Evolutionary conservation across 2,797 vertebrate genomes (phyloP), one percentile per base, ranked within the genome.

Genomic region (Tenualosa thibaudeaui): DNA sequence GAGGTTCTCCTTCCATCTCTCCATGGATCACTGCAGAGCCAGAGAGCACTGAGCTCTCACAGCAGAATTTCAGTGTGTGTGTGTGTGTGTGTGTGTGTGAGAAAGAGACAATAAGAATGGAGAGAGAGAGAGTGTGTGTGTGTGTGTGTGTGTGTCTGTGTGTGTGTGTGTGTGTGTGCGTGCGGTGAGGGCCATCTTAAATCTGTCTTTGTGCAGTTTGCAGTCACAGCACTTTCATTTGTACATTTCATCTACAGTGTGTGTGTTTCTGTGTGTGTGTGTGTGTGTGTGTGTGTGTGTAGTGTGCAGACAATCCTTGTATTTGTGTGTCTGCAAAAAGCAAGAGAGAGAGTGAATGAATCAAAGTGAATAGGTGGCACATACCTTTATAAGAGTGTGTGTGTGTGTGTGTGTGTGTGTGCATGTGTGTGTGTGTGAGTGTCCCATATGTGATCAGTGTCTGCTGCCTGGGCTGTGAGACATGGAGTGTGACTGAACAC

Each of bases 41-140:
- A 31, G n/a, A 10, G 8, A 31, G 62, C 26, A 26, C 60, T 65
- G n/a, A 0, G 9, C 60, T 9, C 1, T 26, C 8, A n/a, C 24
- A 1, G 60, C 60, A 24, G 10, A 2, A 12, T 31, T 68, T 24
- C 7, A 68, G 65, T 31, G 65, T 71, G 31, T 71, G 65, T 68
- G 62, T 68, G 62, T 68, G 65, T 31, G 65, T 71, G 31, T 71
- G 65, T 68, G 62, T 68, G 62, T 68, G 62, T 75, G 83, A 56
- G 19, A 62, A 1, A 2, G 75, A 81, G 75, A 60, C 37, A 22
- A 58, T 83, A 58, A 19, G 81, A 85, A 46, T 46, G 46, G 82
- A 60, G 58, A 58, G 54, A 58, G 12, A 58, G 56, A 22, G 58
- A 22, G 22, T 5, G 62, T 13, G 24, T 31, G 62, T 68, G 62